Conservation (phyloP, 1,140 invertebrate genomes). For the Euschistus heros region DNA sequence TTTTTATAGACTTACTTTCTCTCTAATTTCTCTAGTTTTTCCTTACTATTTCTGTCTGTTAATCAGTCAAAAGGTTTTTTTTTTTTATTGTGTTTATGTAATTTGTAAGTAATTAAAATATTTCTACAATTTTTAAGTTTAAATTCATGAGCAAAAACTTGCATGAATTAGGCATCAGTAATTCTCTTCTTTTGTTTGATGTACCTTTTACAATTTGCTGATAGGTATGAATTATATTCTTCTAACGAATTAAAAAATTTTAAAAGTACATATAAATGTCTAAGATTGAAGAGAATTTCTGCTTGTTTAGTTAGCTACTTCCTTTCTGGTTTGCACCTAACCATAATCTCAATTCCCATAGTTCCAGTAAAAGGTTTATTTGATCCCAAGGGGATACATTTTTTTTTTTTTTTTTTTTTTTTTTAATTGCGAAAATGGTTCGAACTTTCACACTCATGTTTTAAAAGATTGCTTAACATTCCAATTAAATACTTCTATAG, state of each 20-base stretch:
- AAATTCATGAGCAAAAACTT: neutral
- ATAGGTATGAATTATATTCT: too few species aligned
- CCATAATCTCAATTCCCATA: constrained; percentile 2
- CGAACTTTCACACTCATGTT: constrained; percentile 21
- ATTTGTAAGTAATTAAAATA: too few species aligned
- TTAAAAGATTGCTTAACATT: neutral
- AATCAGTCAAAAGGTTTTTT: too few species aligned
- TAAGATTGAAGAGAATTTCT: neutral
- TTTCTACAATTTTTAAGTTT: too few species aligned
- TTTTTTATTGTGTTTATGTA: too few species aligned
- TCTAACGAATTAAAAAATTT: too few species aligned
- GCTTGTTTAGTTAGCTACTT: neutral
- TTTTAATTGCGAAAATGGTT: constrained; percentile 25
- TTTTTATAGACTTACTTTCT: too few species aligned
- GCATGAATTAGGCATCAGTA: neutral
- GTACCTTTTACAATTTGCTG: neutral
- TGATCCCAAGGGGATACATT: constrained; percentile 1
- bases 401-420: constrained; percentile 14
- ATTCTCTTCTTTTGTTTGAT: neutral
- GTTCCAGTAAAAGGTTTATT: constrained; percentile 7
- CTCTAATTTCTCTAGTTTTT: too few species aligned
- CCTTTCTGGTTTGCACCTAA: constrained; percentile 7
- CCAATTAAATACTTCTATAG: too few species aligned
- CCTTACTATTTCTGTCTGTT: too few species aligned
- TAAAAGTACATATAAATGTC: neutral